phyloP scores from a whole-genome alignment of 2,797 vertebrate genomes.

The Spinus olivaceus region DNA sequence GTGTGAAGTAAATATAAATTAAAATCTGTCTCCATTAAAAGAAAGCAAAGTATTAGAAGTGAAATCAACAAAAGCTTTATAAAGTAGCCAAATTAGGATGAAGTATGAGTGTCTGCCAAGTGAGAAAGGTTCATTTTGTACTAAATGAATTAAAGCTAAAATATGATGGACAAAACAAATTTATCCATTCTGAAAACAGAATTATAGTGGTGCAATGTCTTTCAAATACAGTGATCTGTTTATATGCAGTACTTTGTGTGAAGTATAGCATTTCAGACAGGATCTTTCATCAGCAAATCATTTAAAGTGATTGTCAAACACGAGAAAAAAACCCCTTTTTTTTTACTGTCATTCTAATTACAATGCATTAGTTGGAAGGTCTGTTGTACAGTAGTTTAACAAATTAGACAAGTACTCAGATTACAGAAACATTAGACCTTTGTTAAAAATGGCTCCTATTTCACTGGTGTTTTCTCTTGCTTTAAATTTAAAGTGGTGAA shows the following conservation, averaged over 20 bases:
- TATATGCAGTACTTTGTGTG: neutral
- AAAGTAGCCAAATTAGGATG: neutral
- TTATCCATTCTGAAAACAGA: neutral
- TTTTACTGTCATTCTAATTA: neutral
- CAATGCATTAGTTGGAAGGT: neutral
- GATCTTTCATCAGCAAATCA: neutral
- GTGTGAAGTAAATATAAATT: neutral
- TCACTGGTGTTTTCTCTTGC: neutral
- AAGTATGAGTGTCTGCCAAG: conserved; percentile 12
- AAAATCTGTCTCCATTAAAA: conserved; percentile 22
- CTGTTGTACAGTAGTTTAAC: neutral
- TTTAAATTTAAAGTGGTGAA: neutral
- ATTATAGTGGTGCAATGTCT: neutral
- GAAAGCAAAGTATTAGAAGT: conserved; percentile 6
- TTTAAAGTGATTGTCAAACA: neutral
- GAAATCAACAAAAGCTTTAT: conserved; percentile 30
- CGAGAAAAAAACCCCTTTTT: neutral
- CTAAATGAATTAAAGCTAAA: conserved; percentile 32
- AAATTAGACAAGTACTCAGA: neutral
- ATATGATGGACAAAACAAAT: neutral
- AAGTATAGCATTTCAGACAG: neutral
- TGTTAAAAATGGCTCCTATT: neutral
- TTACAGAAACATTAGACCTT: neutral
- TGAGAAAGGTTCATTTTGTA: neutral
- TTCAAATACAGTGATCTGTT: neutral